A percentile compares a stretch with the other conserved stretches of the same genome.
These are phyloP conservation scores for Capitulum mitella DNA, from an alignment of 2,888 invertebrate genomes.

Conservation along the genomic window DNA sequence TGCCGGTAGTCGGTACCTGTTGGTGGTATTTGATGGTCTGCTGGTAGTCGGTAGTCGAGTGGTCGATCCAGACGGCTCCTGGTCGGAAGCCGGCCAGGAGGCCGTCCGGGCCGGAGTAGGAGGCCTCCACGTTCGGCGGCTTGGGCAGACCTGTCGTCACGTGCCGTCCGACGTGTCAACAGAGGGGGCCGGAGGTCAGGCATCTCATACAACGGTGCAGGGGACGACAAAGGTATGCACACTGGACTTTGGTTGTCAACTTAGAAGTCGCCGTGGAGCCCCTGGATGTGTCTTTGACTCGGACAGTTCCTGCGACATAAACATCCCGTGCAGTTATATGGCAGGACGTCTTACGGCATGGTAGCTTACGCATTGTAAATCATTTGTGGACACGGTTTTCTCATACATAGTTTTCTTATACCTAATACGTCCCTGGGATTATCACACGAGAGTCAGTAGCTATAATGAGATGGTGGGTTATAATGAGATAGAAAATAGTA, in stretches of 20 bases:
- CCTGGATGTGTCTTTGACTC: not conserved
- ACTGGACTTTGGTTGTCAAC: not conserved
- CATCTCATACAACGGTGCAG: not conserved
- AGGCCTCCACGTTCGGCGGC: slow-evolving; percentile 30
- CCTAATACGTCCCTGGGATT: too few relatives aligned
- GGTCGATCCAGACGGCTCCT: slow-evolving; percentile 35
- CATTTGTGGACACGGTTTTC: too few relatives aligned
- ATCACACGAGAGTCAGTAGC: too few relatives aligned
- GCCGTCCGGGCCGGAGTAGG: slow-evolving; percentile 32
- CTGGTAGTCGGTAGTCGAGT: slow-evolving; percentile 35
- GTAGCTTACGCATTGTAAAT: too few relatives aligned
- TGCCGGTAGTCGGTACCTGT: not conserved
- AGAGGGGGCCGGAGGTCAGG: not conserved
- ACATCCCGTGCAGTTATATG: too few relatives aligned
- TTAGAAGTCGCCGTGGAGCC: too few relatives aligned
- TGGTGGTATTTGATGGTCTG: slow-evolving; percentile 28
- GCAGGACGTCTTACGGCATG: too few relatives aligned
- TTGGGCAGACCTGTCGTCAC: slow-evolving; percentile 31
- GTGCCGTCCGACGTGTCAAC: not conserved
- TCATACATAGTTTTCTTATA: too few relatives aligned
- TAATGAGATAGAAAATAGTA: too few relatives aligned
- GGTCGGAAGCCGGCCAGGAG: slow-evolving; percentile 31
- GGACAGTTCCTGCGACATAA: too few relatives aligned
- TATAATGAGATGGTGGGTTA: too few relatives aligned
- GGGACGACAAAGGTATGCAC: not conserved